phyloP scores from a whole-genome alignment of 2,113 vertebrate genomes.

The Tonatia bakeri region DNA sequence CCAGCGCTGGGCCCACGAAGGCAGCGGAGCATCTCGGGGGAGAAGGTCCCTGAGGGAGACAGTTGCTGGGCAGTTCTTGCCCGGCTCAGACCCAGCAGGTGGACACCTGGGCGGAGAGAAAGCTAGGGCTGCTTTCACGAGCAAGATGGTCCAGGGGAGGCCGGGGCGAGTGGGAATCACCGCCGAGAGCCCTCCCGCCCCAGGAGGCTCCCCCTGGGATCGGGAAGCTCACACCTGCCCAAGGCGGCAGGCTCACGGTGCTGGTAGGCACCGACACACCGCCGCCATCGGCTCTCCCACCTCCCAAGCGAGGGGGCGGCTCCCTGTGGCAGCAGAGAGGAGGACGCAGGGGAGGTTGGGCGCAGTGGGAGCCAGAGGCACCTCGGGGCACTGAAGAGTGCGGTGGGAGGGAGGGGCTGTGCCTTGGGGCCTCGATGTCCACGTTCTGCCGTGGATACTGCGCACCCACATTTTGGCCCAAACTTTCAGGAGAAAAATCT shows the following conservation, averaged over 20 bases:
- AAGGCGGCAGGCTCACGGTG: rapidly evolving
- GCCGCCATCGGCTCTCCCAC: not conserved
- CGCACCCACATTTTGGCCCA: too few relatives aligned
- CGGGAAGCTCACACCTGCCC: too few relatives aligned
- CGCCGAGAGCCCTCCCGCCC: too few relatives aligned
- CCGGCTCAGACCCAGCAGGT: not conserved
- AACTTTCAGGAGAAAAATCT: too few relatives aligned
- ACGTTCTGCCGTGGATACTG: too few relatives aligned
- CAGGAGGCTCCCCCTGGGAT: not conserved
- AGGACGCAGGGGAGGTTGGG: not conserved
- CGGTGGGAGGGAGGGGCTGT: not conserved
- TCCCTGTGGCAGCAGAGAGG: not conserved
- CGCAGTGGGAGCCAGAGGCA: not conserved
- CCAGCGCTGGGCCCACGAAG: not conserved
- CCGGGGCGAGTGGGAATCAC: not conserved
- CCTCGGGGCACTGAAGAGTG: not conserved
- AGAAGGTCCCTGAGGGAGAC: not conserved
- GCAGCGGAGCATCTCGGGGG: not conserved
- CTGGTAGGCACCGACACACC: not conserved
- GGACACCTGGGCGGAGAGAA: not conserved
- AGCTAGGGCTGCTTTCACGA: not conserved
- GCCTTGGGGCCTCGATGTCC: rapidly evolving
- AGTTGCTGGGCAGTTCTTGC: not conserved
- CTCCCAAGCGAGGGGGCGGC: not conserved
- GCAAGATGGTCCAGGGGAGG: not conserved